Evolutionary conservation across 2,888 invertebrate genomes (phyloP).

Genomic region (Eupelmus urozonus): DNA sequence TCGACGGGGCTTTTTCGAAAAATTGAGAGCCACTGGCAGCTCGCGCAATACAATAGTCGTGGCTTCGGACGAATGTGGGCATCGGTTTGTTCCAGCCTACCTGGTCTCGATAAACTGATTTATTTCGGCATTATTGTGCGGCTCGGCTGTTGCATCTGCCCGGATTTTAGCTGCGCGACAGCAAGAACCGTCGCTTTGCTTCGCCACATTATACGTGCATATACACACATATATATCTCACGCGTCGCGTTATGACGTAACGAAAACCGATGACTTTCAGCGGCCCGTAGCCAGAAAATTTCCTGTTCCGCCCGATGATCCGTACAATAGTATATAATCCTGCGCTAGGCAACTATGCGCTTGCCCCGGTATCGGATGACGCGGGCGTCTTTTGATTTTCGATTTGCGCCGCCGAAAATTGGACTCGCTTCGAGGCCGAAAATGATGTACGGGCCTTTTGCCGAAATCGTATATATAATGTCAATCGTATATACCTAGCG

Average conservation of each 20-base stretch:
- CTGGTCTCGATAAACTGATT: slow-evolving; percentile 76
- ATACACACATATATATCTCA: not conserved
- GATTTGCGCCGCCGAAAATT: slow-evolving; percentile 16
- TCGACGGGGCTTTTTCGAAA: slow-evolving; percentile 10
- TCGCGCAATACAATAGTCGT: slow-evolving; percentile 69
- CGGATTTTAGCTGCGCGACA: slow-evolving; percentile 66
- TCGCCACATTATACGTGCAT: not conserved
- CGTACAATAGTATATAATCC: slow-evolving; percentile 19
- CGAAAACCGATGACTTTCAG: slow-evolving; percentile 32
- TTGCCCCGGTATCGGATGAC: slow-evolving; percentile 5
- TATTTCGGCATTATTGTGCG: slow-evolving; percentile 74
- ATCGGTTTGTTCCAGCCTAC: slow-evolving; percentile 68
- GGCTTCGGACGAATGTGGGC: slow-evolving; percentile 62
- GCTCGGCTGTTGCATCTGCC: slow-evolving; percentile 71
- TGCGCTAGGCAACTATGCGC: no score
- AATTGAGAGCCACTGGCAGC: slow-evolving; percentile 72
- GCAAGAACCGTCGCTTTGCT: slow-evolving; percentile 20
- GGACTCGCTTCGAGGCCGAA: slow-evolving; percentile 7
- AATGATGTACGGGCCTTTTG: slow-evolving; percentile 19
- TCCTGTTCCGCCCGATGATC: slow-evolving; percentile 48
- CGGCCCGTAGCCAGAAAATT: slow-evolving; percentile 49
- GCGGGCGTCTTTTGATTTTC: not conserved
- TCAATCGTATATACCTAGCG: slow-evolving; percentile 1
- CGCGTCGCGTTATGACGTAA: slow-evolving; percentile 19
- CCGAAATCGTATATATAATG: slow-evolving; percentile 26